phyloP scores from a whole-genome alignment of 2,888 invertebrate species.

The Ypsolopha scabrella region DNA sequence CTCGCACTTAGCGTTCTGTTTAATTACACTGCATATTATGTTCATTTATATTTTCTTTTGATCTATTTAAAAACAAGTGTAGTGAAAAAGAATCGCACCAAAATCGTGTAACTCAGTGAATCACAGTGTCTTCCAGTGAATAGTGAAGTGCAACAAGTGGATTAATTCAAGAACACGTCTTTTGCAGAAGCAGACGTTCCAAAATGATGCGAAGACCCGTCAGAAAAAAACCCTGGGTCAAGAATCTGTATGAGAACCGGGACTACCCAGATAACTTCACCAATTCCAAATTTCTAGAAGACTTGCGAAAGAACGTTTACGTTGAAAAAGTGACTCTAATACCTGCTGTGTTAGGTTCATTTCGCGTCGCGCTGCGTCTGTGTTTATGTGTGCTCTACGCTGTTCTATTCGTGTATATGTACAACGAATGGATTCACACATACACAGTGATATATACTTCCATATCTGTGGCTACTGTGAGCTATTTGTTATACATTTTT shows the following conservation, averaged over 20 bases:
- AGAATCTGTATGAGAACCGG: constrained; percentile 90
- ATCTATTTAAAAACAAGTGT: not conserved
- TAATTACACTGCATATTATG: too few species aligned
- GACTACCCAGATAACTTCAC: constrained; percentile 94
- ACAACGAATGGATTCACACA: constrained; percentile 76
- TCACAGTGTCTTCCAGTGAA: not conserved
- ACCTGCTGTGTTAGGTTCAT: constrained; percentile 81
- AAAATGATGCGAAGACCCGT: constrained; percentile 14
- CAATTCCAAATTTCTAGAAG: constrained; percentile 86
- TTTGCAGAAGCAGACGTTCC: constrained; percentile 50
- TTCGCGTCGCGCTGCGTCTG: constrained; percentile 83
- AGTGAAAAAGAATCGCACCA: not conserved
- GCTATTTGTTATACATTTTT: constrained; percentile 73
- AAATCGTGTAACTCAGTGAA: not conserved
- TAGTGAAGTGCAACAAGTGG: not conserved
- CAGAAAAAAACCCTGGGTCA: constrained; percentile 77
- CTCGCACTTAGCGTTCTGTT: not conserved
- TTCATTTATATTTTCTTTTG: too few species aligned
- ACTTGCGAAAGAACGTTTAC: constrained; percentile 86
- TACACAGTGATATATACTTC: constrained; percentile 72
- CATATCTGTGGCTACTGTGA: constrained; percentile 64
- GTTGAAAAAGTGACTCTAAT: constrained; percentile 78
- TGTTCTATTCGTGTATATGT: constrained; percentile 78
- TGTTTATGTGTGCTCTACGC: constrained; percentile 82
- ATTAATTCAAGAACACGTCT: constrained; percentile 16